Base-by-base conservation (phyloP, 2,888 invertebrate species). In the Aelia acuminata region DNA sequence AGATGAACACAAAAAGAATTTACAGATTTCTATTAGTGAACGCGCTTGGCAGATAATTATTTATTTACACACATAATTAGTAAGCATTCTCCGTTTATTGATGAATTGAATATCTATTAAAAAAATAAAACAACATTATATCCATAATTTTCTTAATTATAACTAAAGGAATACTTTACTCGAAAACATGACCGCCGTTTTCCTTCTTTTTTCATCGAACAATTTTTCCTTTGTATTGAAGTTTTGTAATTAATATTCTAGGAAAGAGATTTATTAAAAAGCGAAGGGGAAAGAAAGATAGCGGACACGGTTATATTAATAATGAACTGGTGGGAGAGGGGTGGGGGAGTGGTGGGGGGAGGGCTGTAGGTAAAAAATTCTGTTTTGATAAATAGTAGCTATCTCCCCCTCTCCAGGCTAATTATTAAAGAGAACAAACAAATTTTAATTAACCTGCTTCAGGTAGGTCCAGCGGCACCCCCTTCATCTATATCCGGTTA, bases 391-490 rank as follows among this genome's bases (percentile, higher is more conserved):
- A 57, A 57, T 57, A 57, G 57, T 57, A 57, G 3, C 57, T 26
- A 57, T 11, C 57, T 26, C 26, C 2, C 1, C 57, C 53, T 26
- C n/a, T 22, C 13, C 57, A 26, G 11, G 26, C 57, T 57, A 57
- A 57, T 57, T 57, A 57, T 57, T 57, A 57, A 57, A 57, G 57
- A 57, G 26, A 57, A 57, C 57, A 57, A 57, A 57, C 57, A 57
- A 26, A 57, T 57, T 57, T 57, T 57, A 57, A 57, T 57, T 57
- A 57, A 57, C 57, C 26, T 13, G 57, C 57, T 26, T 57, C 26
- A 57, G 57, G 57, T 26, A 7, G 26, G 57, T 26, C 57, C 57
- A 26, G 57, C 13, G 15, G 26, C 11, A 57, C 13, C 57, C 57
- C 26, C 26, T 26, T 57, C n/a, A 57, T 57, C 57, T 53, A 53